phyloP scores from a whole-genome alignment of 1,140 invertebrate genomes.

The Lasioglossum albipes region DNA sequence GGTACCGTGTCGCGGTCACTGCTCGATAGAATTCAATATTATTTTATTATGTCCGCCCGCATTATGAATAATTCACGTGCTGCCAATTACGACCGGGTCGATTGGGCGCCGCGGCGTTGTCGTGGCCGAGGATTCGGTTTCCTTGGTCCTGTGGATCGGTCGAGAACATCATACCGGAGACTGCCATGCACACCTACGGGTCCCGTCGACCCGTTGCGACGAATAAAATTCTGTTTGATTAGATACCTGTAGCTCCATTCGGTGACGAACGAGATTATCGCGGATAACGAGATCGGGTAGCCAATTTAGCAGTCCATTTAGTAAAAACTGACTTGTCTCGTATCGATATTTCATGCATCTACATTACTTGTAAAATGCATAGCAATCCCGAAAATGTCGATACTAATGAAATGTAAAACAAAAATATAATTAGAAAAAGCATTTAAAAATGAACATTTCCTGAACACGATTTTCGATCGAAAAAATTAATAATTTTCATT shows the following conservation, averaged over 20 bases:
- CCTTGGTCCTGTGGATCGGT: background rate
- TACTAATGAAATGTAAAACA: too few relatives aligned
- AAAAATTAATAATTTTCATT: too few relatives aligned
- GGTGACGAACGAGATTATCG: background rate
- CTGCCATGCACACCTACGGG: too few relatives aligned
- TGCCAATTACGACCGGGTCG: slow-evolving; percentile 16
- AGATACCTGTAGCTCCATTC: background rate
- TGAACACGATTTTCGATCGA: too few relatives aligned
- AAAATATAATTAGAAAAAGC: too few relatives aligned
- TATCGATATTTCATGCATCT: too few relatives aligned
- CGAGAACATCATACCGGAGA: background rate
- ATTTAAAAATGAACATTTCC: too few relatives aligned
- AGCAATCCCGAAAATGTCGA: too few relatives aligned
- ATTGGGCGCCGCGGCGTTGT: background rate
- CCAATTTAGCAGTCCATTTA: too few relatives aligned
- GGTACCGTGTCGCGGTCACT: background rate
- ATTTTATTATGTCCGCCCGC: slow-evolving; percentile 23
- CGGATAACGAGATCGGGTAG: background rate
- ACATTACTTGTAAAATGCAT: too few relatives aligned
- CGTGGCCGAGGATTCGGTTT: background rate
- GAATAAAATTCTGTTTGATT: background rate
- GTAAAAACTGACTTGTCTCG: too few relatives aligned
- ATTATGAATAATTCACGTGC: slow-evolving; percentile 42
- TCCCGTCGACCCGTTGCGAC: background rate
- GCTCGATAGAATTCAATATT: slow-evolving; percentile 21